These are phyloP conservation scores for Sinhomidia bicolor DNA, from an alignment of 2,888 invertebrate species.

Conservation along the genomic window DNA sequence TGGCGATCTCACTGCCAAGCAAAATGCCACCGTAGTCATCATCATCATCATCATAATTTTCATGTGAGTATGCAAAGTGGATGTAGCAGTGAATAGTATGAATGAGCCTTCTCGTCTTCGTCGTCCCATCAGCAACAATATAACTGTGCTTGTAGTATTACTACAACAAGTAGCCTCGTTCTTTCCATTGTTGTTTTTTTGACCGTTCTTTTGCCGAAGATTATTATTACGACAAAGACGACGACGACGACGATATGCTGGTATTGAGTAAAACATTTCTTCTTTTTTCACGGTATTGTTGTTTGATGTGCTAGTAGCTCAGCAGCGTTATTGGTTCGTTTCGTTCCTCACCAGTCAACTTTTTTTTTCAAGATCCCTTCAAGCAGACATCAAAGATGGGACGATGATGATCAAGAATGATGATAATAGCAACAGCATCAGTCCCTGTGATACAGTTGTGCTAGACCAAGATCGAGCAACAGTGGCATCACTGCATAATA, in stretches of 20 bases:
- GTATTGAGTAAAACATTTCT: slow-evolving; percentile 26
- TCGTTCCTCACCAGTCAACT: slow-evolving; percentile 29
- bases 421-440: slow-evolving; percentile 33
- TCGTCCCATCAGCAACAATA: slow-evolving; percentile 1
- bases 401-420: slow-evolving; percentile 47
- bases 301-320: neutral
- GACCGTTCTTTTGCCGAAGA: neutral
- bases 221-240: neutral
- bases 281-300: slow-evolving; percentile 30
- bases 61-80: neutral
- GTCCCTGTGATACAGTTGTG: slow-evolving; percentile 12
- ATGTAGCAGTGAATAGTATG: neutral
- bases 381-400: neutral
- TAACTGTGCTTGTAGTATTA: slow-evolving; percentile 40
- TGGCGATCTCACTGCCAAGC: slow-evolving; percentile 71
- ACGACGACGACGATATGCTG: neutral
- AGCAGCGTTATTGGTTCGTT: neutral
- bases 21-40: slow-evolving; percentile 37
- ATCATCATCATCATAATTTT: neutral
- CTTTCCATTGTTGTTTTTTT: slow-evolving; percentile 16
- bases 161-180: slow-evolving; percentile 22
- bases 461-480: neutral
- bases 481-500: slow-evolving; percentile 22
- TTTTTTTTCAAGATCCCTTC: slow-evolving; percentile 56
- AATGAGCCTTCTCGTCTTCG: neutral